Conservation (phyloP, 2,113 vertebrate genomes). For the Orthochromis indermauri region DNA sequence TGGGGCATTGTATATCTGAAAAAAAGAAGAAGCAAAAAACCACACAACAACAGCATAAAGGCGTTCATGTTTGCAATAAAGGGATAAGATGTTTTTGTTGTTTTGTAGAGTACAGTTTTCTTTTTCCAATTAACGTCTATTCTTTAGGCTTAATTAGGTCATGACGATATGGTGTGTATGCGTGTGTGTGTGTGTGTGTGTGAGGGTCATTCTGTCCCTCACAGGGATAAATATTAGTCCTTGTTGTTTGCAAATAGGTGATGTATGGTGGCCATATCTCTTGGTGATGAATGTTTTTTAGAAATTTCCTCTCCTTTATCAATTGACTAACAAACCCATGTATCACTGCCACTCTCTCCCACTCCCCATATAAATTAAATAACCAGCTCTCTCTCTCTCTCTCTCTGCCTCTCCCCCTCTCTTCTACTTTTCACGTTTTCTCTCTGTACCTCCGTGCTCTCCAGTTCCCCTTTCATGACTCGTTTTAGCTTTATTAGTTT, state of each 20-base stretch:
- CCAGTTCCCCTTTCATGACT: conserved; percentile 25
- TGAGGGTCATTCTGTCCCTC: conserved; percentile 69
- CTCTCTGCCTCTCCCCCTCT: neutral
- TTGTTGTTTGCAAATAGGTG: conserved; percentile 84
- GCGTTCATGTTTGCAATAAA: conserved; percentile 8
- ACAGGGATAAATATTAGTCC: conserved; percentile 81
- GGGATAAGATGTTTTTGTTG: conserved; percentile 6
- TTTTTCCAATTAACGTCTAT: conserved; percentile 60
- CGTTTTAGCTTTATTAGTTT: conserved; percentile 44
- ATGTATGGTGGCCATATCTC: conserved; percentile 91
- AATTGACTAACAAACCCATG: conserved; percentile 95
- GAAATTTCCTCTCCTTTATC: conserved; percentile 98
- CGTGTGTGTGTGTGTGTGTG: neutral
- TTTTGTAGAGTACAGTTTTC: neutral
- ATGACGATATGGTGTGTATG: neutral
- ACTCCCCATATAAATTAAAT: conserved; percentile 93
- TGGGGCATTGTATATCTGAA: neutral
- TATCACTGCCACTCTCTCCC: conserved; percentile 92
- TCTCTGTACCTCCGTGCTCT: conserved; percentile 18
- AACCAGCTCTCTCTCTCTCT: conserved; percentile 48
- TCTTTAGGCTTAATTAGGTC: conserved; percentile 65
- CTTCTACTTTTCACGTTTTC: neutral
- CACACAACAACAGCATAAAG: conserved; percentile 1
- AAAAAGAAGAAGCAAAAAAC: neutral
- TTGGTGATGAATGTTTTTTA: conserved; percentile 92